phyloP scores from a whole-genome alignment of 2,888 invertebrate genomes.

The Schrankia costaestrigalis region DNA sequence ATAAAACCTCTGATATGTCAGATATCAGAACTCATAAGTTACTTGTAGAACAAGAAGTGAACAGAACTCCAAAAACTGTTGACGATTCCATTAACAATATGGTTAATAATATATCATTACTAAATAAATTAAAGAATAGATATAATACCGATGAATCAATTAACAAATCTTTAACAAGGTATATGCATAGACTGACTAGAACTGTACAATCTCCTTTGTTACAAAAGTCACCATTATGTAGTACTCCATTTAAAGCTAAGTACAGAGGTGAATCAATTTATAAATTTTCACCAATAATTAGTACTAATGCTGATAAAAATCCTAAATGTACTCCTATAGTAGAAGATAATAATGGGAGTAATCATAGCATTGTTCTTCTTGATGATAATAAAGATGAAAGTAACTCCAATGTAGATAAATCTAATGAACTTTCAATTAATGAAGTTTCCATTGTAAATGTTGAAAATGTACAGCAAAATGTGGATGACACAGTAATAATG shows the following conservation, averaged over 20 bases:
- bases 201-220: slow-evolving; percentile 39
- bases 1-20: slow-evolving; percentile 39
- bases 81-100: slow-evolving; percentile 65
- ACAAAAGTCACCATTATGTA: slow-evolving; percentile 57
- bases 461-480: too few relatives aligned
- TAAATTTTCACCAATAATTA: slow-evolving; percentile 62
- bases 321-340: slow-evolving; percentile 29
- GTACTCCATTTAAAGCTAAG: slow-evolving; percentile 66
- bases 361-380: slow-evolving; percentile 30
- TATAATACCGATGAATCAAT: slow-evolving; percentile 30
- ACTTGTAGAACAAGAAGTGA: slow-evolving; percentile 50
- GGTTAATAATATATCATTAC: slow-evolving; percentile 47
- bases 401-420: slow-evolving; percentile 11
- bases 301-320: slow-evolving; percentile 32
- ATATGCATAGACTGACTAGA: slow-evolving; percentile 39
- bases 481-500: too few relatives aligned
- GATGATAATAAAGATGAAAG: slow-evolving; percentile 16
- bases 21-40: slow-evolving; percentile 56
- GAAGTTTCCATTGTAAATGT: slow-evolving; percentile 2
- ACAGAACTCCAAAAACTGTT: slow-evolving; percentile 26
- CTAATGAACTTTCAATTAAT: neutral
- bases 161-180: slow-evolving; percentile 27
- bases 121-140: slow-evolving; percentile 39
- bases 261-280: slow-evolving; percentile 65
- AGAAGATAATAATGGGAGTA: slow-evolving; percentile 36